Base-by-base conservation (phyloP, 1,140 invertebrate species). In the Hylaeus volcanicus region DNA sequence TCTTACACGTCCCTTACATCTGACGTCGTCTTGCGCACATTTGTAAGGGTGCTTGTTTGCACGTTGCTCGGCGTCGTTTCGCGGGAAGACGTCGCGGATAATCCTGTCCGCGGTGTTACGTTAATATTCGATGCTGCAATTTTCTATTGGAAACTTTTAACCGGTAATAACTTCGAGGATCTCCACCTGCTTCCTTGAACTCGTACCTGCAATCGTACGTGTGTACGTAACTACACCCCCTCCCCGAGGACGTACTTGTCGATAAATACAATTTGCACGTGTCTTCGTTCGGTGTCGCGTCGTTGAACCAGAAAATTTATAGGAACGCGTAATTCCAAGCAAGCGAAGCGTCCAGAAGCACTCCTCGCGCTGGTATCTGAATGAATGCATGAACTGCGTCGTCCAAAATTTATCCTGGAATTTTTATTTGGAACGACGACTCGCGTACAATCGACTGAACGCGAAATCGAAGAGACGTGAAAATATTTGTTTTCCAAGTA, bases 371-470 rank as follows among this genome's bases (percentile, higher is more conserved):
- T 39, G 43, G 15, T 5, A 26, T n/a, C 15, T 53, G 79, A 81
- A 81, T 81, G 79, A 76, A 81, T 68, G 72, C 79, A 81, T 76
- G 65, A 63, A 76, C 64, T n/a, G 3, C 39, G 70, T 43, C 15
- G 63, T 41, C 55, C 53, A 51, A 76, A 69, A 81, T 81, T 76
- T 76, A 81, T 70, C 56, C 41, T 53, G 66, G 65, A 58, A 76
- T 69, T 81, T 81, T 81, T 76, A 76, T 51, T 66, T 68, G 63
- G 78, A 48, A 78, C 60, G 60, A 63, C 63, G 45, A 48, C 26
- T 45, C 15, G 1, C 4, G 45, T 12, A n/a, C 0, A n/a, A n/a
- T 51, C 65, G 56, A 12, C 60, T n/a, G 48, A 5, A 53, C 39
- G 39, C n/a, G 55, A 63, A 71, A 78, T 37, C 75, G 68, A n/a